Evolutionary conservation across 2,113 vertebrate genomes (phyloP), one percentile per base, ranked within the genome.

Genomic region (Neomonachus schauinslandi): DNA sequence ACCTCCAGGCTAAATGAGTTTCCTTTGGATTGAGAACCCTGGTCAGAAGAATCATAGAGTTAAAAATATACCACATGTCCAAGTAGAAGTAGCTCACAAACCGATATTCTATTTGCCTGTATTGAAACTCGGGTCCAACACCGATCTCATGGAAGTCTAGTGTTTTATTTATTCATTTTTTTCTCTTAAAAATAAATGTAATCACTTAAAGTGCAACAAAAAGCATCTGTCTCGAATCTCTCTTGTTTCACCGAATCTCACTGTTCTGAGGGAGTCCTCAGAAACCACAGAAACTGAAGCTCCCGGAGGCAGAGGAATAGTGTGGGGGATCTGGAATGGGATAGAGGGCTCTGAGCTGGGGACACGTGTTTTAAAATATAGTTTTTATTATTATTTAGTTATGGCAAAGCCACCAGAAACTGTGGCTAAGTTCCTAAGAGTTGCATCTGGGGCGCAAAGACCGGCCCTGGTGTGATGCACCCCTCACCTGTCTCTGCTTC

Each of bases 1-100:
- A 90, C 90, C 96, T 94, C 97, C 96, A 98, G 95, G 96, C 93
- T 98, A 97, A 92, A 94, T 26, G 53, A 98, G 74, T 91, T 98
- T 97, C 94, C 92, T 90, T 46, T 96, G 91, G 82, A 97, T 61
- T 67, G 91, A 92, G 98, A 98, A 24, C 26, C 61, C 85, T 67
- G 85, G 39, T 79, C 69, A 51, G 79, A 46, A 15, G 67, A 98
- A n/a, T 93, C 59, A 55, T 8, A 82, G 72, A 53, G 57, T 96
- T 94, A 93, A 96, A 92, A 96, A 94, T 63, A 96, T 0, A 94
- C 71, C 67, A 94, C 71, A 8, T 95, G 82, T 28, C 28, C 91
- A 89, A 4, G 31, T 24, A 2, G 49, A 95, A 84, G 10, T 86
- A 74, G 49, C 63, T 95, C 86, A 22, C 2, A 0, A 13, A 71